Percentiles rank a stretch among this genome's conserved stretches.
These are phyloP conservation scores for Bradynema listronoti DNA, from an alignment of 1,140 invertebrate species.

Conservation along the genomic window DNA sequence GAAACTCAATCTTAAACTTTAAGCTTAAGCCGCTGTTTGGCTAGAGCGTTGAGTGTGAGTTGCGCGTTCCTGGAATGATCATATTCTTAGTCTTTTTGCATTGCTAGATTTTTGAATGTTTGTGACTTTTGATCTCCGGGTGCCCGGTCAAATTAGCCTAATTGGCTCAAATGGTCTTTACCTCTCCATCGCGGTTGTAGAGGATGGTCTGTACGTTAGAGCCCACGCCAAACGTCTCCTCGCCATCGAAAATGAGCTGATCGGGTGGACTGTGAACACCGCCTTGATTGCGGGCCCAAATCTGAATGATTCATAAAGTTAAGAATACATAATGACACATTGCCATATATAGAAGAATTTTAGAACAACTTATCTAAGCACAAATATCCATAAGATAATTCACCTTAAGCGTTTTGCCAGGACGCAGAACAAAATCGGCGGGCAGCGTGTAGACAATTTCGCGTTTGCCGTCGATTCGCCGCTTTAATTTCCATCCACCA, in stretches of 20 bases:
- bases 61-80: slow-evolving; percentile 46
- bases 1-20: not conserved
- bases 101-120: no score
- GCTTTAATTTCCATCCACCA: slow-evolving; percentile 56
- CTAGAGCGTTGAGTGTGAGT: slow-evolving; percentile 53
- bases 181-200: slow-evolving; percentile 56
- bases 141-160: not conserved
- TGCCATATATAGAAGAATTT: not conserved
- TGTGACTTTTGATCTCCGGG: not conserved
- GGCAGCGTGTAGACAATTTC: slow-evolving; percentile 57
- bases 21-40: slow-evolving; percentile 37
- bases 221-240: slow-evolving; percentile 56
- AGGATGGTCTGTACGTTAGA: slow-evolving; percentile 55
- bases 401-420: slow-evolving; percentile 50
- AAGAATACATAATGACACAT: not conserved
- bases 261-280: slow-evolving; percentile 50
- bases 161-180: slow-evolving; percentile 11
- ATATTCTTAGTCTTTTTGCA: not conserved
- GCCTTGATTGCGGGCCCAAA: slow-evolving; percentile 54
- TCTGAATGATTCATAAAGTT: slow-evolving; percentile 20
- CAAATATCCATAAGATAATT: slow-evolving; percentile 10
- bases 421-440: slow-evolving; percentile 43
- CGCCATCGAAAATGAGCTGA: slow-evolving; percentile 53
- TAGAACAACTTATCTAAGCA: not conserved
- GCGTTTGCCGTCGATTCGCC: slow-evolving; percentile 51